phyloP scores from a whole-genome alignment of 2,113 vertebrate species.

The Asarcornis scutulata region DNA sequence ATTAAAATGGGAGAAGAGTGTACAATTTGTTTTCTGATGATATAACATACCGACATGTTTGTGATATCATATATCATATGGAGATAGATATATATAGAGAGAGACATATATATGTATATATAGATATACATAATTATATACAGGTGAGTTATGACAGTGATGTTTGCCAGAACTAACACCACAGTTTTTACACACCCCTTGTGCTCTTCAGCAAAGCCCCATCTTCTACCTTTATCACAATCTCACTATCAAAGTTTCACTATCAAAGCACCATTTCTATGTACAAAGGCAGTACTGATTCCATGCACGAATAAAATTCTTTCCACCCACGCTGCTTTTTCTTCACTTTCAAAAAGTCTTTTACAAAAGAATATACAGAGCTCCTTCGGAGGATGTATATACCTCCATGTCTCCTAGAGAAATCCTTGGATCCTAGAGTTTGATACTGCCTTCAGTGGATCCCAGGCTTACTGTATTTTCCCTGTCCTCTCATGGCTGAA shows the following conservation, averaged over 20 bases:
- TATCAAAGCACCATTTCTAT: neutral
- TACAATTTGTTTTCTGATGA: neutral
- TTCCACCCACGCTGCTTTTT: neutral
- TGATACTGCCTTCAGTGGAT: neutral
- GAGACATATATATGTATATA: no score
- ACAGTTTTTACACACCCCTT: neutral
- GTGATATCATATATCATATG: neutral
- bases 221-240: neutral
- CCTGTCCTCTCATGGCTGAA: neutral
- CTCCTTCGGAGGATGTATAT: neutral
- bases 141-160: neutral
- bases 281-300: neutral
- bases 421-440: neutral
- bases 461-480: neutral
- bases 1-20: neutral
- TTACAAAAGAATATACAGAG: neutral
- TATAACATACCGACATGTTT: neutral
- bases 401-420: neutral
- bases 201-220: neutral
- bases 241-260: neutral
- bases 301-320: neutral
- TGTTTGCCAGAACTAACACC: neutral
- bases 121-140: neutral
- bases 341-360: neutral
- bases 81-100: neutral